A percentile compares a stretch with the other conserved stretches of the same genome.
Evolutionary conservation across 1,140 invertebrate species (phyloP).

Genomic region (Teleogryllus occipitalis): DNA sequence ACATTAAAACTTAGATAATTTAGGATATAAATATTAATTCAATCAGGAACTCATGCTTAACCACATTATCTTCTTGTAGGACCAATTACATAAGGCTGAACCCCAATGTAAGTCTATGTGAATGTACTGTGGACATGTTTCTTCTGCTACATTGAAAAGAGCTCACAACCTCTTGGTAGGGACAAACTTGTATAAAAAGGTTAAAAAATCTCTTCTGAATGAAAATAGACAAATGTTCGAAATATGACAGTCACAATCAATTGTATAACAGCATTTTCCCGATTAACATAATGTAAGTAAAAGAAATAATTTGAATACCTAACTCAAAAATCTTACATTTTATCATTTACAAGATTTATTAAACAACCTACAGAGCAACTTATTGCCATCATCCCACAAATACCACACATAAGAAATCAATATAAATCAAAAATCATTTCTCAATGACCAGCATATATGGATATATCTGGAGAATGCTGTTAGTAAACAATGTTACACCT

Average conservation of each 20-base stretch:
- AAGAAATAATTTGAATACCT: neutral
- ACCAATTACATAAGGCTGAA: too few relatives aligned
- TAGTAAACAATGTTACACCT: neutral
- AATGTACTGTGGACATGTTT: neutral
- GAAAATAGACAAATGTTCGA: too few relatives aligned
- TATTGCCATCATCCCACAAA: too few relatives aligned
- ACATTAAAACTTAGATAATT: too few relatives aligned
- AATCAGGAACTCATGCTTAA: too few relatives aligned
- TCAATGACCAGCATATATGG: neutral
- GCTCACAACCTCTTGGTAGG: neutral
- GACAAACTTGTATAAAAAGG: neutral
- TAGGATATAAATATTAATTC: too few relatives aligned
- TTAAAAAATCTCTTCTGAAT: conserved; percentile 4
- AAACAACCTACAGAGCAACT: neutral
- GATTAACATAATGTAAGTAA: neutral
- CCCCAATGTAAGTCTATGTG: neutral
- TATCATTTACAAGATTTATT: neutral
- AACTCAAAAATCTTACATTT: neutral
- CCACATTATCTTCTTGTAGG: too few relatives aligned
- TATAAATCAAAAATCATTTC: too few relatives aligned
- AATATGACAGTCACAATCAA: neutral
- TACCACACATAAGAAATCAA: too few relatives aligned
- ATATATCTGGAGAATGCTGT: neutral
- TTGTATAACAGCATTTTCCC: neutral
- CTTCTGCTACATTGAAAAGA: neutral